Conservation (phyloP, 2,888 invertebrate species). For the Dioctria linearis region DNA sequence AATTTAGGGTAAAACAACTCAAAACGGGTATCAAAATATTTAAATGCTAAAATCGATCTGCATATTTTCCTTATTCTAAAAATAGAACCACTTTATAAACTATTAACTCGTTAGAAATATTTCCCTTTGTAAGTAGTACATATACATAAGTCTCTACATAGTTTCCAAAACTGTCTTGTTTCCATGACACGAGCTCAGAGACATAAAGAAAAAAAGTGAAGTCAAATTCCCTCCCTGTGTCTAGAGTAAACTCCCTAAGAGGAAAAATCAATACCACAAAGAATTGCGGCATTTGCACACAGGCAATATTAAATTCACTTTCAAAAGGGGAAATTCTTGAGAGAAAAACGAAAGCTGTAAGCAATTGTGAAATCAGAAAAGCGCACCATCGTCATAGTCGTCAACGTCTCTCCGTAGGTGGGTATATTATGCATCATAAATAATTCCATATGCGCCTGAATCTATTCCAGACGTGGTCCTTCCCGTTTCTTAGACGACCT, state of each 20-base stretch:
- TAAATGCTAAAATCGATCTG: too few relatives aligned
- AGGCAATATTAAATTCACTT: constrained; percentile 1
- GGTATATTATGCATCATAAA: background rate
- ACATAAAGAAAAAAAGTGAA: too few relatives aligned
- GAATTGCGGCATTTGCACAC: constrained; percentile 1
- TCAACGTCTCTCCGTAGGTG: background rate
- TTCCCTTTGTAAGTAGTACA: too few relatives aligned
- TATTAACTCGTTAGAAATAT: too few relatives aligned
- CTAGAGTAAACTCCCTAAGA: background rate
- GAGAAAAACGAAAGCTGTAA: constrained; percentile 11
- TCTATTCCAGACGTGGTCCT: background rate
- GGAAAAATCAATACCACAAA: background rate
- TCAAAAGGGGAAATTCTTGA: constrained; percentile 25
- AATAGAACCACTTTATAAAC: too few relatives aligned
- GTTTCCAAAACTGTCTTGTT: too few relatives aligned
- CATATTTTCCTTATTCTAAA: too few relatives aligned
- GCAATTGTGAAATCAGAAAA: background rate
- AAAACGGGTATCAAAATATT: too few relatives aligned
- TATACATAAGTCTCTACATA: too few relatives aligned
- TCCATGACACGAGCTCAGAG: too few relatives aligned
- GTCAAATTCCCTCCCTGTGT: background rate
- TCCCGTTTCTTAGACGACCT: background rate
- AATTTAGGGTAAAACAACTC: too few relatives aligned
- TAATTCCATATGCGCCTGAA: background rate
- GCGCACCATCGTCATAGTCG: background rate